Evolutionary conservation across 2,888 invertebrate species (phyloP), one percentile per base, ranked within the genome.

Genomic region (Netelia inedita): DNA sequence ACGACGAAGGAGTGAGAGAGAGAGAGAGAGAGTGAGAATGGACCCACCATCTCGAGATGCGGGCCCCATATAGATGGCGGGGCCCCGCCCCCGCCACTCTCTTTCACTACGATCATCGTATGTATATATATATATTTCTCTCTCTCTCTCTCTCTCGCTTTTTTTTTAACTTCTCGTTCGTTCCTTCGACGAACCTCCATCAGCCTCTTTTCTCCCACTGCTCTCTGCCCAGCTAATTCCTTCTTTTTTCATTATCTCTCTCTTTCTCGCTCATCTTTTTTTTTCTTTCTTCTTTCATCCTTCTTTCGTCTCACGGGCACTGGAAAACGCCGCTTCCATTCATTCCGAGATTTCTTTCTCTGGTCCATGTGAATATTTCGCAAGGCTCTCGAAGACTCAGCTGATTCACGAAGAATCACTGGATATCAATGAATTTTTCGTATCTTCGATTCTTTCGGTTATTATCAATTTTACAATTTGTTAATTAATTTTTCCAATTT

Each of bases 11-110:
- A 35, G 57, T 35, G 41, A 41, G 55, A 41, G 69, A 53, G 23
- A 73, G 46, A 46, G 53, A 63, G 63, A 74, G 75, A 75, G 66
- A 66, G 76, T 57, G 69, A 50, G 69, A 11, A 88, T 82, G 86
- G 88, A 88, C 90, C 88, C 89, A 91, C 92, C 92, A 91, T 93
- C 91, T 89, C 91, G 90, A 92, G 91, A 92, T 92, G 91, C 90
- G 85, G 79, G 90, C 90, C 92, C 91, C 91, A 85, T 83, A 81
- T 85, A 90, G 88, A 87, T 89, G 87, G 86, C 83, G 88, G 90
- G 88, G 92, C 92, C 90, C 93, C 92, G 92, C 92, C 92, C 92
- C 91, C 91, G 90, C 90, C 88, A 87, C 88, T 86, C 87, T 88
- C 88, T 87, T 88, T 88, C 90, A 88, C 88, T 89, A 87, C 87